These are phyloP conservation scores for Ornithorhynchus anatinus DNA, from an alignment of 2,113 vertebrate genomes.

Conservation along the genomic window DNA sequence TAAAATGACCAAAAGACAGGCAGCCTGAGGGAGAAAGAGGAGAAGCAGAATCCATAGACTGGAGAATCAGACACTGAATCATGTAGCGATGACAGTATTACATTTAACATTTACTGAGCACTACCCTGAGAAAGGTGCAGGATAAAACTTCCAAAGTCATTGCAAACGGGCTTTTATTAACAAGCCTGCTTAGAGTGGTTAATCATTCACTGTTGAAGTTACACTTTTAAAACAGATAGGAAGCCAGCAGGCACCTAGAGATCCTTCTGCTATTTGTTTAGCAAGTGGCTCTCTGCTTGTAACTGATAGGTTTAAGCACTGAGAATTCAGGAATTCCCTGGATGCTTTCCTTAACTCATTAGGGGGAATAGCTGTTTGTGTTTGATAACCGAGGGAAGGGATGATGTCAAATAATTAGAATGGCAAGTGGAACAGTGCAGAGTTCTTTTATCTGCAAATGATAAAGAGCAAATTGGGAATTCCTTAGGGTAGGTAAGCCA, in stretches of 20 bases:
- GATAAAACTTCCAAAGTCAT: not conserved
- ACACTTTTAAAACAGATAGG: not conserved
- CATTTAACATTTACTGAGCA: not conserved
- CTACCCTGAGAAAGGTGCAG: not conserved
- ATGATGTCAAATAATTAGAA: not conserved
- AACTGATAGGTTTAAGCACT: not conserved
- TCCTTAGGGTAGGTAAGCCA: not conserved
- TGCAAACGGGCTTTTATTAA: not conserved
- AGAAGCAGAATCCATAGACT: too few relatives aligned
- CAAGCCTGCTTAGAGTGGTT: not conserved
- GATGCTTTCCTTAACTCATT: not conserved
- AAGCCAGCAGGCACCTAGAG: not conserved
- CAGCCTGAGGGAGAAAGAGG: too few relatives aligned
- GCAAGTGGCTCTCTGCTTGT: not conserved
- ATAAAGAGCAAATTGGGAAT: not conserved
- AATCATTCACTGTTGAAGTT: not conserved
- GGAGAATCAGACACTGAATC: too few relatives aligned
- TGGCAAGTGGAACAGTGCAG: not conserved
- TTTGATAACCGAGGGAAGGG: not conserved
- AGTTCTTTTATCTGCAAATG: not conserved
- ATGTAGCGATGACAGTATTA: too few relatives aligned
- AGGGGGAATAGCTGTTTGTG: not conserved
- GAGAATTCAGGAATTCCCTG: not conserved
- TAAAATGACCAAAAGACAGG: too few relatives aligned
- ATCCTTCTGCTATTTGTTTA: not conserved